Evolutionary conservation across 2,113 vertebrate species (phyloP), one percentile per base, ranked within the genome.

Genomic region (Turnix velox): DNA sequence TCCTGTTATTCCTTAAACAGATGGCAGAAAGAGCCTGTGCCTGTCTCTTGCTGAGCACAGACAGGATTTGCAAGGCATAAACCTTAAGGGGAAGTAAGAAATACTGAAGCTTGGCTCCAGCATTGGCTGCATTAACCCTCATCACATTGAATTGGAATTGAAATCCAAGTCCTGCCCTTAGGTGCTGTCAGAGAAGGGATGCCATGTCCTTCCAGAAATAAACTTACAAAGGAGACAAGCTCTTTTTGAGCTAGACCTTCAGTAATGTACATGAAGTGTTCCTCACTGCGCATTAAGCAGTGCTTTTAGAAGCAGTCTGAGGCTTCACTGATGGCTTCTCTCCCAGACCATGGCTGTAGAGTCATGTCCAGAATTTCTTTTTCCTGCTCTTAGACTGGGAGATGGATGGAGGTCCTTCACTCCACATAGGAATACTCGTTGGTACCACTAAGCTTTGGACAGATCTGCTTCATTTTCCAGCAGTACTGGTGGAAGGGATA

Each of bases 221-320:
- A 45, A 65, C 14, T 65, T 61, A 14, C 76, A 85, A 18, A 48
- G 39, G 25, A 62, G 27, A 58, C 3, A 30, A 9, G 61, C 40
- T 78, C 7, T 46, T 90, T 51, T 55, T 87, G 89, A 81, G 61
- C 43, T 57, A 31, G 5, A n/a, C 55, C 61, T 65, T 49, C 6
- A 2, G 40, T 33, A 43, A 35, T 4, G 24, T 8, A 22, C 40
- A 40, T 43, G 15, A 54, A 71, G 18, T 3, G 4, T 90, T 86
- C 65, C 57, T 75, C 51, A 9, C 19, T 82, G 81, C 69, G 43
- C 51, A 16, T 51, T 14, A 37, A 58, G 15, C 35, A 59, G 73
- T 48, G 69, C 65, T 88, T 88, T 88, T 67, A 27, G 59, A 93
- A 75, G 10, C 28, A 63, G n/a, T 15, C 24, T 82, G 57, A 90